A percentile compares a stretch with the other conserved stretches of the same genome.
Conservation (phyloP, 2,888 invertebrate genomes). For the Eueremaeus valkanovi region DNA sequence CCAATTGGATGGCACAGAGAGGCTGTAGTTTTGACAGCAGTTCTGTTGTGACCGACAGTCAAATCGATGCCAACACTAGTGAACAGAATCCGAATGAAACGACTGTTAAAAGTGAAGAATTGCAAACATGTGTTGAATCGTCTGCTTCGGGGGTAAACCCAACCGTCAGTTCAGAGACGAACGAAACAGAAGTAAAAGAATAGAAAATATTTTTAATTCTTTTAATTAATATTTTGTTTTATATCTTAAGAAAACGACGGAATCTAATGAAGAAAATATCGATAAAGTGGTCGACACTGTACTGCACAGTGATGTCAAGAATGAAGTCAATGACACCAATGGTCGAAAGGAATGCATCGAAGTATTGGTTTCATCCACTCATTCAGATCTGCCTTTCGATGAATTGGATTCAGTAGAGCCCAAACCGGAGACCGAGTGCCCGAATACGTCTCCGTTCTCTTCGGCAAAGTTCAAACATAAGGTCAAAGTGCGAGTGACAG, state of each 20-base stretch:
- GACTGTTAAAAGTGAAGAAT: neutral
- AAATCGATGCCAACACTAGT: neutral
- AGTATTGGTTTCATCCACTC: neutral
- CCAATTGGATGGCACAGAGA: slow-evolving; percentile 35
- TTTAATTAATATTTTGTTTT: neutral
- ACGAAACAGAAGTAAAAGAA: neutral
- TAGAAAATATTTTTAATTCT: neutral
- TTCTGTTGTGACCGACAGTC: neutral
- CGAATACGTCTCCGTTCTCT: neutral
- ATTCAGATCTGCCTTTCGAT: neutral
- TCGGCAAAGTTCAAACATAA: neutral
- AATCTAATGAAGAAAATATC: neutral
- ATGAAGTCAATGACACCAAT: neutral
- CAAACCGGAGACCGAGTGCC: neutral
- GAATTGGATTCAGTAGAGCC: neutral
- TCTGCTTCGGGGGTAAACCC: neutral
- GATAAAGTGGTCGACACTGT: neutral
- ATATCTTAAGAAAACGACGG: neutral
- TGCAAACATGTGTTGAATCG: neutral
- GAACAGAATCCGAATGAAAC: neutral
- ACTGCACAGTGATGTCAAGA: neutral
- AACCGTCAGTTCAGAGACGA: neutral
- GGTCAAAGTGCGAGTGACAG: neutral
- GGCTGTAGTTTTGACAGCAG: slow-evolving; percentile 18
- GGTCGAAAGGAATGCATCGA: neutral